These are phyloP conservation scores for Lissocephala sabroskyi DNA, from an alignment of 2,888 invertebrate species.

Conservation along the genomic window DNA sequence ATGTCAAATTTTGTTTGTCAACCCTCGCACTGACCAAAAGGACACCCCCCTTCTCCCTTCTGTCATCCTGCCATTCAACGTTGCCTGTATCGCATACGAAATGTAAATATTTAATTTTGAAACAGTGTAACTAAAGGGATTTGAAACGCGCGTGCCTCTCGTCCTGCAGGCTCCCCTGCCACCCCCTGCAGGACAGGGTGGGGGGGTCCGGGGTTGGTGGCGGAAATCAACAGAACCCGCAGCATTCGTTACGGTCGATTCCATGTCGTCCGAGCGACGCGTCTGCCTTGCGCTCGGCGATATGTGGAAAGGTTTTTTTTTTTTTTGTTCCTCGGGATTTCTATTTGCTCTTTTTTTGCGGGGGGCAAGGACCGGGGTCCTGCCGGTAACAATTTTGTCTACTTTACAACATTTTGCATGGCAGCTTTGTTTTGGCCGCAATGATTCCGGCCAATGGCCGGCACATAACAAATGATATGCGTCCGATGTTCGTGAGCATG, in stretches of 20 bases:
- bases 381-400: conserved; percentile 2
- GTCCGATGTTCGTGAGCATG: conserved; percentile 20
- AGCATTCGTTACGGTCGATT: conserved; percentile 57
- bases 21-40: not conserved
- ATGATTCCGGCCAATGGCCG: conserved; percentile 2
- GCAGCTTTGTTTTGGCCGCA: conserved; percentile 3
- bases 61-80: no score
- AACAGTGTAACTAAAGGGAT: conserved; percentile 68
- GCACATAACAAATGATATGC: conserved; percentile 54
- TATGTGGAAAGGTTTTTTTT: conserved; percentile 45
- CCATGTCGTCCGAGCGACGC: conserved; percentile 12
- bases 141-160: conserved; percentile 62
- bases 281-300: conserved; percentile 12
- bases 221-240: conserved; percentile 67
- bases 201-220: not conserved
- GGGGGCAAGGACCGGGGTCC: not conserved
- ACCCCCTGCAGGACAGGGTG: not conserved
- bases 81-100: conserved; percentile 30
- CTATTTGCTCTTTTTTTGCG: not conserved
- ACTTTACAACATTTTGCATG: conserved; percentile 40
- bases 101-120: conserved; percentile 70
- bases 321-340: not conserved
- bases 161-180: conserved; percentile 1
- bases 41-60: not conserved
- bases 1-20: no score